Conservation (phyloP, 2,797 vertebrate genomes). For the Allobates femoralis region DNA sequence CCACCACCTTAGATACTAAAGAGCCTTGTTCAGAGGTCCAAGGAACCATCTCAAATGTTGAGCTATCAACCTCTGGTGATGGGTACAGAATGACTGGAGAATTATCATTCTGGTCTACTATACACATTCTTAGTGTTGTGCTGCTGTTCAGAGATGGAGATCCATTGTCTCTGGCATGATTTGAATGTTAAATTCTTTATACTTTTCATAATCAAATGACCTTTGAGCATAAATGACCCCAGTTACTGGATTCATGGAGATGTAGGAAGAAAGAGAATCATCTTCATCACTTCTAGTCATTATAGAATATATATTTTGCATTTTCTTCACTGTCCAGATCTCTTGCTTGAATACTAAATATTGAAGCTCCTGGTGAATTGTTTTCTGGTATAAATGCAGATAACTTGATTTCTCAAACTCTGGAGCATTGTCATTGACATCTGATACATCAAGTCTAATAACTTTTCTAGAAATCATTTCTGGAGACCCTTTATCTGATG, state of each 20-base stretch:
- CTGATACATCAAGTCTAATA: constrained; percentile 32
- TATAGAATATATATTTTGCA: constrained; percentile 7
- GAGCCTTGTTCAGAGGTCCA: constrained; percentile 34
- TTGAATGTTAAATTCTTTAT: constrained; percentile 67
- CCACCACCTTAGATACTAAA: constrained; percentile 53
- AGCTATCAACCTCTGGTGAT: constrained; percentile 32
- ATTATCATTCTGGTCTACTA: constrained; percentile 65
- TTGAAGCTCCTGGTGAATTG: too few species aligned
- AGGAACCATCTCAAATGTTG: constrained; percentile 49
- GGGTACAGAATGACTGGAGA: constrained; percentile 56
- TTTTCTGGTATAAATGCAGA: too few species aligned
- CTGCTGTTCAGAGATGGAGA: constrained; percentile 67
- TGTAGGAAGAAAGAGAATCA: constrained; percentile 65
- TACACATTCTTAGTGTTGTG: constrained; percentile 50
- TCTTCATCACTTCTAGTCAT: constrained; percentile 3
- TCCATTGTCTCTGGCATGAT: constrained; percentile 74
- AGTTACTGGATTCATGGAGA: constrained; percentile 73
- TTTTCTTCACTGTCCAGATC: too few species aligned
- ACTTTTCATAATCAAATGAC: constrained; percentile 76
- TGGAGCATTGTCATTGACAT: constrained; percentile 53
- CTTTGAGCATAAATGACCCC: constrained; percentile 70
- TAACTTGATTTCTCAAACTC: neutral
- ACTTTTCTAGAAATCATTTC: constrained; percentile 8
- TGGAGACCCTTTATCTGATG: constrained; percentile 38
- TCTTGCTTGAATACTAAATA: too few species aligned